Base-by-base conservation (phyloP, 1,140 invertebrate species). In the Drosophila persimilis region DNA sequence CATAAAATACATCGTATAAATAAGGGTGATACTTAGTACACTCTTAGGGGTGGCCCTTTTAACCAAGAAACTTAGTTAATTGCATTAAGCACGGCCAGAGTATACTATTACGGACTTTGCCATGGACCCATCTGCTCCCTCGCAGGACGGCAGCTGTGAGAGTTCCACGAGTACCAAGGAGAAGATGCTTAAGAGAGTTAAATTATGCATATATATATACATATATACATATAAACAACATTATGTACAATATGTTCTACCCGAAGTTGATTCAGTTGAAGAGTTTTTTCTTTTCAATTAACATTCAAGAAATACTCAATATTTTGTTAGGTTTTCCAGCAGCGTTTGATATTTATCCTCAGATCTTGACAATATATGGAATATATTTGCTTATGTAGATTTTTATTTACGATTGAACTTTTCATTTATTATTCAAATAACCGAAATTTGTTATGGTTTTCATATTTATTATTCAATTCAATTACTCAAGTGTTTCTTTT, bases 1-100 rank as follows among this genome's bases (percentile, higher is more conserved):
- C 79, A 83, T 83, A 73, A 84, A 83, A 76, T 80, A 80, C 72
- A 57, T 69, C 22, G 64, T 63, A 84, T 84, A 84, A 77, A 78
- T 74, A 77, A 51, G 50, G 61, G 35, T 13, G 35, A 39, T 39
- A 39, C 35, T 31, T 46, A 59, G 45, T 26, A 41, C 62, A 48
- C 59, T 24, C 31, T 13, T 41, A 54, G 26, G 44, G 17, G 62
- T 39, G 41, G 41, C 15, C 58, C 46, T 53, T 43, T 52, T 53
- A 74, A 64, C 71, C 60, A 44, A 72, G 47, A 65, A 74, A 74
- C 71, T 74, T 74, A 39, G 71, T 73, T 74, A 74, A 74, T 74
- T 74, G 71, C 71, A 74, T 73, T 74, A 57, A 72, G 7, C 51
- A 43, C 43, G 24, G 43, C 67, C 29, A n/a, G 54, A 51, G 71